Percentiles rank a stretch among this genome's conserved stretches.
phyloP scores from a whole-genome alignment of 2,797 vertebrate genomes.

The Takifugu ocellatus region DNA sequence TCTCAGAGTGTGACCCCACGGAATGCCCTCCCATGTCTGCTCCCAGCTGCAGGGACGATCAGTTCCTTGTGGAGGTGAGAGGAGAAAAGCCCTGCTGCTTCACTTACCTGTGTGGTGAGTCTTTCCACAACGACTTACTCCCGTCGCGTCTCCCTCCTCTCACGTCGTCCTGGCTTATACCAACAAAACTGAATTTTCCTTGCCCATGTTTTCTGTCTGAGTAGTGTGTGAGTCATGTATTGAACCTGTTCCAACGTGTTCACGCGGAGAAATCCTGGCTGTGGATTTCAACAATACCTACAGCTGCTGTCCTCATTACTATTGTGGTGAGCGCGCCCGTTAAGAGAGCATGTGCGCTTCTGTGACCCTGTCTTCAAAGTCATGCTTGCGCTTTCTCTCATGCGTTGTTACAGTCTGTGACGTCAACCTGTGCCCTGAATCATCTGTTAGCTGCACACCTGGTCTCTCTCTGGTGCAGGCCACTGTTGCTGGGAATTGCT shows the following conservation, averaged over 20 bases:
- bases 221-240: constrained; percentile 93
- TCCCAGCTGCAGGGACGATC: constrained; percentile 88
- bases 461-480: constrained; percentile 83
- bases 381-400: constrained; percentile 5
- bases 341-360: not conserved
- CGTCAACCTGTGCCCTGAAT: constrained; percentile 81
- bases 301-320: constrained; percentile 90
- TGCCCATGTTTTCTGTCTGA: constrained; percentile 38
- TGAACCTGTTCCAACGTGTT: constrained; percentile 84
- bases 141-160: not conserved
- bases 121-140: not conserved
- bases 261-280: constrained; percentile 87
- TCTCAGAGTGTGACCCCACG: constrained; percentile 87
- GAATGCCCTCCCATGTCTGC: constrained; percentile 79
- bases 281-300: constrained; percentile 86
- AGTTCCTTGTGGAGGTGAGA: constrained; percentile 90
- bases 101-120: constrained; percentile 88
- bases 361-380: constrained; percentile 14
- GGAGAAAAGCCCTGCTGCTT: constrained; percentile 89
- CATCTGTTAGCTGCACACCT: constrained; percentile 79
- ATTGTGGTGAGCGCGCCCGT: constrained; percentile 80
- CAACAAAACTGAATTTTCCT: constrained; percentile 15
- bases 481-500: constrained; percentile 81
- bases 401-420: constrained; percentile 83
- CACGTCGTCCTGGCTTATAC: constrained; percentile 15